Base-by-base conservation (phyloP, 2,113 vertebrate genomes). In the Sylvilagus bachmani region DNA sequence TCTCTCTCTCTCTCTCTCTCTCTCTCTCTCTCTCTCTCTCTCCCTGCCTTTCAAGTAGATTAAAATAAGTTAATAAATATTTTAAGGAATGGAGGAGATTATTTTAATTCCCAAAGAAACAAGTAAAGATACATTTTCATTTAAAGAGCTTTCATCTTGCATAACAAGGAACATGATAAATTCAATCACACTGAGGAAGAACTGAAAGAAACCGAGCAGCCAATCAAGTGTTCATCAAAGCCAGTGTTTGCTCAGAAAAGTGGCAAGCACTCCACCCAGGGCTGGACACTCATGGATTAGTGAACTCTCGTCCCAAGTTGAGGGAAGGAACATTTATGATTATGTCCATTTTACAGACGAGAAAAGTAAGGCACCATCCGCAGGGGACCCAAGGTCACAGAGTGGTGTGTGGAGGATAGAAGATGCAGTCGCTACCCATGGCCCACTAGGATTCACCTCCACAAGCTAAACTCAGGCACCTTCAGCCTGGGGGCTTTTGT, bases 41-140 rank as follows among this genome's bases (percentile, higher is more conserved):
- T 6, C 44, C 44, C 44, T 44, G 44, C 44, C 44, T 44, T 44
- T 44, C 44, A 44, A 44, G 44, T 44, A 44, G 44, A 44, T 44
- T 44, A 44, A 44, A 44, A 5, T 44, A 44, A 44, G 44, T 44
- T 6, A 44, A 44, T 44, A 44, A 44, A 44, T 6, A 44, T 44
- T 44, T 44, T 44, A 44, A 44, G 7, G 6, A 44, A 44, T 44
- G 44, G 44, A 38, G 38, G 38, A 44, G 44, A 85, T 66, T 79
- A 8, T 53, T 53, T 55, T 66, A 17, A 73, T 73, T 44, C 12
- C 53, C 44, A 55, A 88, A 33, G 38, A 85, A 84, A 61, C 10
- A 80, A 67, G 58, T 71, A 73, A 86, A 70, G 87, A 21, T 49
- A 22, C 73, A 66, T 66, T 85, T 95, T 66, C 33, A 66, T 49